A percentile compares a stretch with the other conserved stretches of the same genome.
These are phyloP conservation scores for Euclidia mi DNA, from an alignment of 2,888 invertebrate species.

Conservation along the genomic window DNA sequence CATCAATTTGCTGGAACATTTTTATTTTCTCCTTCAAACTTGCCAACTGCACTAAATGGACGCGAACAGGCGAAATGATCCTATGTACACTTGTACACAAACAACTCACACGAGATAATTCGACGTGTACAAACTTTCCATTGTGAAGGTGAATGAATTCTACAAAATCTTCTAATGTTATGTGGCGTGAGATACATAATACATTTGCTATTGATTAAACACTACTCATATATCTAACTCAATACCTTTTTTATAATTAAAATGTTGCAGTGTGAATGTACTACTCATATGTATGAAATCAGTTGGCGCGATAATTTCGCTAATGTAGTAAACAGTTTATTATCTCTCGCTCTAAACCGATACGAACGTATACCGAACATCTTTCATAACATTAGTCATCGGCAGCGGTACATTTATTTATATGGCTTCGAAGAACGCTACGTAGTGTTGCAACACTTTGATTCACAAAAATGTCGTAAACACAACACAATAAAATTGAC, in stretches of 20 bases:
- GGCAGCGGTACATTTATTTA: conserved; percentile 50
- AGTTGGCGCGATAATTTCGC: conserved; percentile 35
- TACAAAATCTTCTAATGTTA: conserved; percentile 32
- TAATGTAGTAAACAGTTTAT: conserved; percentile 44
- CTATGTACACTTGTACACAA: not conserved
- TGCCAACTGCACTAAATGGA: too few relatives aligned
- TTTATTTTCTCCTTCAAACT: too few relatives aligned
- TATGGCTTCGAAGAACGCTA: conserved; percentile 50
- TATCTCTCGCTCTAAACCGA: conserved; percentile 41
- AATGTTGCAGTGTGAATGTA: conserved; percentile 1
- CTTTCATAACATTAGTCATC: conserved; percentile 58
- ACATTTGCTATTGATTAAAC: conserved; percentile 28
- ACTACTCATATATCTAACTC: conserved; percentile 17
- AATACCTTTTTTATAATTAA: conserved; percentile 23
- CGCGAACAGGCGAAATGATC: too few relatives aligned
- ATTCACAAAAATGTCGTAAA: conserved; percentile 55
- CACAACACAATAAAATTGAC: conserved; percentile 43
- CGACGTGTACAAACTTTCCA: conserved; percentile 38
- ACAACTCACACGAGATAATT: not conserved
- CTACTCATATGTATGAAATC: conserved; percentile 17
- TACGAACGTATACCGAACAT: conserved; percentile 38
- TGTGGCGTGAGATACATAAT: conserved; percentile 42
- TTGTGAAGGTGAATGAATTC: conserved; percentile 45
- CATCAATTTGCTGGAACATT: too few relatives aligned
- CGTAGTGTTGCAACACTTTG: conserved; percentile 50